Evolutionary conservation across 1,140 invertebrate genomes (phyloP), one percentile per base, ranked within the genome.

Genomic region (Nephila pilipes): DNA sequence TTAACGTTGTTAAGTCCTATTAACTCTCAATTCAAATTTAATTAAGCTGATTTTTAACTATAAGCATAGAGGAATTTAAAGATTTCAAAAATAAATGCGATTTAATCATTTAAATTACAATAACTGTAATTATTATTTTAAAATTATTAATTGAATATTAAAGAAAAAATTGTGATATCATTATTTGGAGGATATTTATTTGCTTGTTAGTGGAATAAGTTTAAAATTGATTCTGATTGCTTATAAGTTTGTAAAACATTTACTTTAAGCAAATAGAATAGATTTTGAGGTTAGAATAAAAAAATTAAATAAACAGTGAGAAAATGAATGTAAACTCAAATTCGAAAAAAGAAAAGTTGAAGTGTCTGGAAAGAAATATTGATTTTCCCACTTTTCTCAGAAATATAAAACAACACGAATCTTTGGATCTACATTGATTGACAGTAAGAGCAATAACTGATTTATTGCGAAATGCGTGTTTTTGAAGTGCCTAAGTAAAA

Each of bases 381-480:
- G 85, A 87, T 87, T 36, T 87, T 87, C 18, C 38, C 25, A 14
- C 32, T 87, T 87, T 60, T 60, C 55, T 38, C 57, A 60, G 85
- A 87, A 60, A 87, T 60, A 87, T 63, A 60, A 58, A 87, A 36
- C n/a, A n/a, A n/a, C 32, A 6, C 55, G 46, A 87, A 60, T 60
- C 55, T 60, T 87, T 16, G 29, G 8, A 58, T 87, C 85, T 69
- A 16, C 87, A 69, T 88, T 88, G 87, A 88, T 88, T 88, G 87
- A 88, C 87, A 88, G 65, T 55, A 75, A 75, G 60, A 75, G 87
- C 38, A 88, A 75, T 75, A 69, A 69, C 87, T 88, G 60, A 88
- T 88, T 65, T 88, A 88, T 88, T 69, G 87, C 38, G 65, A 88
- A 75, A 36, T 60, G 85, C 85, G 57, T 87, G 55, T 87, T 87